These are phyloP conservation scores for Clitarchus hookeri DNA, from an alignment of 2,888 invertebrate genomes.

Conservation along the genomic window DNA sequence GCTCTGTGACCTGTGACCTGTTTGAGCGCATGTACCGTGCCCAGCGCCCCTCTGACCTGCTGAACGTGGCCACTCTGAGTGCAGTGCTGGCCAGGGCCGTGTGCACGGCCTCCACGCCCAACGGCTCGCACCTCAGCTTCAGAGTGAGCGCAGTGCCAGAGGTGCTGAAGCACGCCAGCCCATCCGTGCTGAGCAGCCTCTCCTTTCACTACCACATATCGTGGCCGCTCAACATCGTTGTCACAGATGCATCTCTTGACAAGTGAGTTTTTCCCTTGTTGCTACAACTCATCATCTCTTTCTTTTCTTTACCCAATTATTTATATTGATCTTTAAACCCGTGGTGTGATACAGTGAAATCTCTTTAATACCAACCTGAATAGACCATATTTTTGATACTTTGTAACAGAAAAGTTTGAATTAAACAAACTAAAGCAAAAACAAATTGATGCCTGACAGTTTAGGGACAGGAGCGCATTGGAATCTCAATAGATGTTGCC, in stretches of 20 bases:
- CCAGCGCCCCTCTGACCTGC: slow-evolving; percentile 66
- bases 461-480: too few species aligned
- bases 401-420: too few species aligned
- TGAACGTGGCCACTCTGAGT: slow-evolving; percentile 71
- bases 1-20: slow-evolving; percentile 70
- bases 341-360: too few species aligned
- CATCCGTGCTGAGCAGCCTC: slow-evolving; percentile 70
- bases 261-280: slow-evolving; percentile 51
- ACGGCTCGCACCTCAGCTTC: slow-evolving; percentile 32
- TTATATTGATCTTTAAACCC: too few species aligned
- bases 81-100: slow-evolving; percentile 71
- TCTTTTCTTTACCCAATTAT: too few species aligned
- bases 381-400: too few species aligned
- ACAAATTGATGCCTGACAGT: too few species aligned
- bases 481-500: too few species aligned
- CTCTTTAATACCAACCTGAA: too few species aligned
- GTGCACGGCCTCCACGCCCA: slow-evolving; percentile 53
- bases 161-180: slow-evolving; percentile 48
- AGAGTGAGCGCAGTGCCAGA: slow-evolving; percentile 26
- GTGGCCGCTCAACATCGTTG: slow-evolving; percentile 79
- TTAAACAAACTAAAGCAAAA: too few species aligned
- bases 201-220: slow-evolving; percentile 70
- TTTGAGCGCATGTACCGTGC: slow-evolving; percentile 66
- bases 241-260: slow-evolving; percentile 70
- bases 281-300: too few species aligned